These are phyloP conservation scores for Phoxinus phoxinus DNA, from an alignment of 2,113 vertebrate genomes.

Conservation along the genomic window DNA sequence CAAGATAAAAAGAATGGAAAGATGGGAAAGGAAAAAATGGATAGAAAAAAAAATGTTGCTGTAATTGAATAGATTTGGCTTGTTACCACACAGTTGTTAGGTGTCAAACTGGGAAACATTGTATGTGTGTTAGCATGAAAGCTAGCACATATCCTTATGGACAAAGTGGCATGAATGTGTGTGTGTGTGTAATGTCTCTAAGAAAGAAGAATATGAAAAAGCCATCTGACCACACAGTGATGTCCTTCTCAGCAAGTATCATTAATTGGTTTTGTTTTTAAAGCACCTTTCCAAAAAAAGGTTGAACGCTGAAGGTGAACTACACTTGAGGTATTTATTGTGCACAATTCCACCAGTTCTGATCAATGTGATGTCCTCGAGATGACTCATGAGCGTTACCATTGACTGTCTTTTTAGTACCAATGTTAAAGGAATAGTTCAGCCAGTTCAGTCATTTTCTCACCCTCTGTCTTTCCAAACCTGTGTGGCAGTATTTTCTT, in stretches of 20 bases:
- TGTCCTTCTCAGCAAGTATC: slow-evolving; percentile 6
- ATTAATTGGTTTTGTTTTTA: background rate
- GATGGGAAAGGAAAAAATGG: slow-evolving; percentile 3
- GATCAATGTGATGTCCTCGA: background rate
- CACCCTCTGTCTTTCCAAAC: background rate
- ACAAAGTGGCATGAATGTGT: background rate
- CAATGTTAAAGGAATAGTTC: background rate
- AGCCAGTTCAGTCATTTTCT: background rate
- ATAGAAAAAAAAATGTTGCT: too few species aligned
- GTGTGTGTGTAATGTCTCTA: background rate
- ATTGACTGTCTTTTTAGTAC: background rate
- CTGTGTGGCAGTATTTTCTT: background rate
- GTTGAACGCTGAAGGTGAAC: background rate
- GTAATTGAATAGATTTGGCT: slow-evolving; percentile 39
- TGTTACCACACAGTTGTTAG: slow-evolving; percentile 39
- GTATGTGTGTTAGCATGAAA: slow-evolving; percentile 1
- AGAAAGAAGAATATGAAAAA: background rate
- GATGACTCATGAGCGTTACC: background rate
- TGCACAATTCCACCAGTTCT: background rate
- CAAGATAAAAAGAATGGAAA: slow-evolving; percentile 49
- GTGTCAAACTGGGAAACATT: slow-evolving; percentile 42
- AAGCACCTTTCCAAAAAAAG: background rate
- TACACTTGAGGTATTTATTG: slow-evolving; percentile 7
- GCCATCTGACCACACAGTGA: background rate
- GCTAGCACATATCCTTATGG: background rate